phyloP scores from a whole-genome alignment of 2,797 vertebrate species.

The Pelodytes ibericus region DNA sequence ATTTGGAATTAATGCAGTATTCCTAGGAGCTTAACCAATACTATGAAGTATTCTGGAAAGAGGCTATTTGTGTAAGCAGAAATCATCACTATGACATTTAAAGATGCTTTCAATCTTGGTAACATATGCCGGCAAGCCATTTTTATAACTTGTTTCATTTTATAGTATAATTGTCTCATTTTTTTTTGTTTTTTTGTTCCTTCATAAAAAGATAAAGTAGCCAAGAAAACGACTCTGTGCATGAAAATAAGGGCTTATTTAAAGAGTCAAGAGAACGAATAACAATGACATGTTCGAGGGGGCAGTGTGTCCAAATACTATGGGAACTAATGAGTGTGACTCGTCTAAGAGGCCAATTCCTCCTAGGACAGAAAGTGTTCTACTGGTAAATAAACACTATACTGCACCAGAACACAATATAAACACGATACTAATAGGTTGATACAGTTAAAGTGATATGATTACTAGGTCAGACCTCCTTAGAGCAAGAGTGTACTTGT shows the following conservation, averaged over 20 bases:
- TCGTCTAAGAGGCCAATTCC: too few relatives aligned
- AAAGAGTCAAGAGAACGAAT: conserved; percentile 5
- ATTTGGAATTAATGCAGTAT: conserved; percentile 33
- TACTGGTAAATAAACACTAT: too few relatives aligned
- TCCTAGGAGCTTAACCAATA: conserved; percentile 20
- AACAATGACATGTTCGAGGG: not conserved
- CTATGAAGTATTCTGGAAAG: conserved; percentile 39
- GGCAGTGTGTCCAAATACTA: too few relatives aligned
- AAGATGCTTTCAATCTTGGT: conserved; percentile 54
- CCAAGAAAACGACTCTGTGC: conserved; percentile 20
- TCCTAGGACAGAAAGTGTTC: too few relatives aligned
- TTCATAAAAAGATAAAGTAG: conserved; percentile 39
- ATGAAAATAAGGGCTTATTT: conserved; percentile 15
- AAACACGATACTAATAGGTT: too few relatives aligned
- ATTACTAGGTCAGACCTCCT: too few relatives aligned
- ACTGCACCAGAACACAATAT: too few relatives aligned
- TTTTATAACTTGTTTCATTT: conserved; percentile 55
- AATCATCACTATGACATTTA: conserved; percentile 56
- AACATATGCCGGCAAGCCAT: conserved; percentile 56
- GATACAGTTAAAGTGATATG: too few relatives aligned
- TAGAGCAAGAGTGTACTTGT: too few relatives aligned
- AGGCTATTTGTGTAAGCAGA: conserved; percentile 55
- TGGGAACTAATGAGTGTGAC: too few relatives aligned
- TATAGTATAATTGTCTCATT: conserved; percentile 47
- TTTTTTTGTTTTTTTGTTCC: conserved; percentile 49